Conservation (phyloP, 2,113 vertebrate genomes). For the Promerops cafer region DNA sequence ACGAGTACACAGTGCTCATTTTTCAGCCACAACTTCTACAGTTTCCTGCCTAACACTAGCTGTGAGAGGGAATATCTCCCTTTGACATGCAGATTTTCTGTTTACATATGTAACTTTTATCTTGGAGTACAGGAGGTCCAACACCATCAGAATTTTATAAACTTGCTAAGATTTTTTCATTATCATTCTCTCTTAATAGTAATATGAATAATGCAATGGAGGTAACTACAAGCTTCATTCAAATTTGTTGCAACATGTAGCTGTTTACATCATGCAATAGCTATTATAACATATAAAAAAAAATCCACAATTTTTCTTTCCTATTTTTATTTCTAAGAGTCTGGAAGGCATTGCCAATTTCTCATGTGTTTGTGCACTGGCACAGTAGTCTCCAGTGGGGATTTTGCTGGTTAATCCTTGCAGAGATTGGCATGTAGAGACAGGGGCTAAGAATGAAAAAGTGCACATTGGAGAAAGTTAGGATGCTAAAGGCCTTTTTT, state of each 20-base stretch:
- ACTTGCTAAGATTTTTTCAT: not conserved
- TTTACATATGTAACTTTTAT: not conserved
- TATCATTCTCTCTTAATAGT: not conserved
- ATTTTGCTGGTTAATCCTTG: not conserved
- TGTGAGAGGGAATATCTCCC: not conserved
- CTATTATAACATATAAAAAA: not conserved
- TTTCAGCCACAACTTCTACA: not conserved
- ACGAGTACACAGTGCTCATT: not conserved
- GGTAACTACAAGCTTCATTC: not conserved
- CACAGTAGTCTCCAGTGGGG: not conserved
- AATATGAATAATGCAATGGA: not conserved
- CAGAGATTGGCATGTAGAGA: not conserved
- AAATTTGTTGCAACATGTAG: not conserved
- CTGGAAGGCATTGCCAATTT: fast-evolving
- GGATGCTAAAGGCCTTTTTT: not conserved
- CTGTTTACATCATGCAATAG: not conserved
- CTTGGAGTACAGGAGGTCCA: not conserved
- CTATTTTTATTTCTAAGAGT: not conserved
- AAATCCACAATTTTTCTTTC: not conserved
- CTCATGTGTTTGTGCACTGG: not conserved
- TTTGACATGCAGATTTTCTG: not conserved
- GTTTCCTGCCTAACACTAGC: not conserved
- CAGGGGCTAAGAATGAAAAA: not conserved
- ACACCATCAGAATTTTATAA: not conserved
- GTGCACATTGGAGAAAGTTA: not conserved